Conservation (phyloP, 2,797 vertebrate genomes). For the Hoplostethus atlanticus region DNA sequence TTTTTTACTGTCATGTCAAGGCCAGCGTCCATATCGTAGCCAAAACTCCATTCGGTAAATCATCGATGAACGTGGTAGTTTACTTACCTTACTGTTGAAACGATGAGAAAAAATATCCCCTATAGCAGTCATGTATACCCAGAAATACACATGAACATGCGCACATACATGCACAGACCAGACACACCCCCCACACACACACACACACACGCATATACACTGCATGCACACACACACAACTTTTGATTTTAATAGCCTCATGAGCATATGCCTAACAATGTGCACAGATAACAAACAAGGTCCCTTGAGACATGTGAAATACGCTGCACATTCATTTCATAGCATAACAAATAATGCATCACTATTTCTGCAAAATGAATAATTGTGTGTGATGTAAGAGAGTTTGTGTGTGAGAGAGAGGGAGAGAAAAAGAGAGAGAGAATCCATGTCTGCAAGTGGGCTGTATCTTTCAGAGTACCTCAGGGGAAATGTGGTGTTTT, state of each 20-base stretch:
- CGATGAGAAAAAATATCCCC: slow-evolving; percentile 22
- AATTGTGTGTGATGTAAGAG: slow-evolving; percentile 54
- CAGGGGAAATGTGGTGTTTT: slow-evolving; percentile 78
- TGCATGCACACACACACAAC: slow-evolving; percentile 6
- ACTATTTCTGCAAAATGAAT: slow-evolving; percentile 71
- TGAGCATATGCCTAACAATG: slow-evolving; percentile 38
- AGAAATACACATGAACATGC: slow-evolving; percentile 1
- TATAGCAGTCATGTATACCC: slow-evolving; percentile 16
- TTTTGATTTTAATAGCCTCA: slow-evolving; percentile 59
- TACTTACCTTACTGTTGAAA: slow-evolving; percentile 31
- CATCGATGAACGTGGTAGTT: slow-evolving; percentile 53
- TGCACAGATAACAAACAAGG: slow-evolving; percentile 65
- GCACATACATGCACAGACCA: slow-evolving; percentile 8
- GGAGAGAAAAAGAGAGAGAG: slow-evolving; percentile 34
- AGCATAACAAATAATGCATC: slow-evolving; percentile 72
- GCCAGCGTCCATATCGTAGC: slow-evolving; percentile 57
- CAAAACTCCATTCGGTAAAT: slow-evolving; percentile 52
- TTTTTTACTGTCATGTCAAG: slow-evolving; percentile 57
- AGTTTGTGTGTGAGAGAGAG: neutral
- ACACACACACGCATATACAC: neutral
- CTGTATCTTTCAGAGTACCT: slow-evolving; percentile 69
- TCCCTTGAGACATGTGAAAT: slow-evolving; percentile 64
- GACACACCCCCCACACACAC: neutral
- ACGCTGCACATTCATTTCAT: slow-evolving; percentile 61
- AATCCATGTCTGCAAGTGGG: slow-evolving; percentile 59